A percentile compares a stretch with the other conserved stretches of the same genome.
Conservation (phyloP, 2,888 invertebrate species). For the Eupithecia centaureata region DNA sequence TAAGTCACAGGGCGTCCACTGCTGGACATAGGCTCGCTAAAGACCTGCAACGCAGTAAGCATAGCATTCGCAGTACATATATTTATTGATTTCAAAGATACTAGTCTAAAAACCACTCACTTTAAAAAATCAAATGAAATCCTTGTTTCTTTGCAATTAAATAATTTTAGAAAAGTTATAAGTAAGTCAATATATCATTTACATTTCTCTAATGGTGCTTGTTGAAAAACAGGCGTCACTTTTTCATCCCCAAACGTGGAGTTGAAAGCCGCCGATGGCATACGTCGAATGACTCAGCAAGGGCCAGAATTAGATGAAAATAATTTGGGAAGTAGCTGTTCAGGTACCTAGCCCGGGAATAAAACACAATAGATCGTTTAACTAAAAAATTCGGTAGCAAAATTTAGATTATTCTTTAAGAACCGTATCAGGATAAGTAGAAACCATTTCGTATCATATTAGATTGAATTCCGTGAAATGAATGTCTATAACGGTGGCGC, state of each 20-base stretch:
- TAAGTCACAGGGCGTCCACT: background rate
- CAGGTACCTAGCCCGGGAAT: conserved; percentile 64
- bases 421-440: conserved; percentile 74
- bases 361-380: conserved; percentile 54
- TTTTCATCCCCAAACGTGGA: conserved; percentile 57
- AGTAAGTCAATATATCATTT: conserved; percentile 61
- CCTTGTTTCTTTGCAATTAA: background rate
- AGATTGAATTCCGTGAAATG: conserved; percentile 54
- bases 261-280: conserved; percentile 72
- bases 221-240: conserved; percentile 69
- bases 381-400: conserved; percentile 73
- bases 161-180: conserved; percentile 24
- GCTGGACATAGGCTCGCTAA: background rate
- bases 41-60: background rate
- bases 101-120: background rate
- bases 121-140: background rate
- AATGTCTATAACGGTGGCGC: conserved; percentile 63
- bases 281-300: conserved; percentile 75
- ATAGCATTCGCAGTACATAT: background rate
- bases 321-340: conserved; percentile 71
- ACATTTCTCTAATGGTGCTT: conserved; percentile 73
- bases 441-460: conserved; percentile 62
- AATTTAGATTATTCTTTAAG: conserved; percentile 69
- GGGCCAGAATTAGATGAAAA: conserved; percentile 73
- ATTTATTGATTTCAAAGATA: no score